phyloP scores from a whole-genome alignment of 2,797 vertebrate species.

The Tarsius wallacei region DNA sequence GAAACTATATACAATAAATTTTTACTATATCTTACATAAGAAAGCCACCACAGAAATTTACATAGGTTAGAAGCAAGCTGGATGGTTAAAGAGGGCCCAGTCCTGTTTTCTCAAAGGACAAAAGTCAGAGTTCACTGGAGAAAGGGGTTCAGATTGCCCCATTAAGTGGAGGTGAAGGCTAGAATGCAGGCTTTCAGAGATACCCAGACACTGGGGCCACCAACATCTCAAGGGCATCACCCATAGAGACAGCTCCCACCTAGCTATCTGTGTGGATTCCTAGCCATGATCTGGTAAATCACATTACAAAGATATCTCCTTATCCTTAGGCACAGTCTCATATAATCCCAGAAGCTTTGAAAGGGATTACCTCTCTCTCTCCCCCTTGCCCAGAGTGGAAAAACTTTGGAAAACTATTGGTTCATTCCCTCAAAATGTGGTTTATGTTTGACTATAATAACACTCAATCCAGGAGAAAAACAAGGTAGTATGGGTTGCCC shows the following conservation, averaged over 20 bases:
- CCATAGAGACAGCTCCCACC: background rate
- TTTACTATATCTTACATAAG: conserved; percentile 78
- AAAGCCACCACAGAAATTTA: conserved; percentile 69
- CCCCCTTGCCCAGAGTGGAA: background rate
- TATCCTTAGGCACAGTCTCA: background rate
- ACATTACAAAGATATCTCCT: conserved; percentile 42
- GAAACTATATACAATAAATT: conserved; percentile 82
- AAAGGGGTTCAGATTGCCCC: background rate
- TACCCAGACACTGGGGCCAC: background rate
- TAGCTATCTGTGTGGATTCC: background rate
- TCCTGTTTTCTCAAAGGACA: conserved; percentile 39
- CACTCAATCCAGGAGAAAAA: conserved; percentile 56
- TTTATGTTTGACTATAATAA: conserved; percentile 35
- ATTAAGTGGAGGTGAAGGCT: conserved; percentile 2
- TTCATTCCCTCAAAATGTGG: conserved; percentile 13
- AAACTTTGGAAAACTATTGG: conserved; percentile 27
- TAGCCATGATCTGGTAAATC: background rate
- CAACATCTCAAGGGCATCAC: background rate
- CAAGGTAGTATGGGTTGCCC: background rate
- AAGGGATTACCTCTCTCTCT: background rate
- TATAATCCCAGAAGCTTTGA: conserved; percentile 27
- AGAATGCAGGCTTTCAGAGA: background rate
- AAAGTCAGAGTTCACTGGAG: background rate
- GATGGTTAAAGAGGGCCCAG: conserved; percentile 16
- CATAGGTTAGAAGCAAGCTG: conserved; percentile 69